These are phyloP conservation scores for Laticauda colubrina DNA, from an alignment of 2,113 vertebrate genomes.

Conservation along the genomic window DNA sequence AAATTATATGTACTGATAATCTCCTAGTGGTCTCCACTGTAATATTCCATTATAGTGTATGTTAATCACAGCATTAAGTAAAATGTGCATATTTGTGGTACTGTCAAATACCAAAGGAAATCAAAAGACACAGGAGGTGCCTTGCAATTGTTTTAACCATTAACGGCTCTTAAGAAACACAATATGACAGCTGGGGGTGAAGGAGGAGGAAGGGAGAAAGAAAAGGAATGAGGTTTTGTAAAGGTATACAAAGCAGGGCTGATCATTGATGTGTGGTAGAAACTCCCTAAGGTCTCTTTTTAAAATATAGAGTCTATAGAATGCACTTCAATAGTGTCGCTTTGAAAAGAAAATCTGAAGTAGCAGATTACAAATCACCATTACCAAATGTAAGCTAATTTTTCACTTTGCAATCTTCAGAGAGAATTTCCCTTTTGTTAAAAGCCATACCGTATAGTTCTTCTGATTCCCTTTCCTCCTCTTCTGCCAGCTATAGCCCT, in stretches of 20 bases:
- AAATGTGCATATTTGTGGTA: conserved; percentile 29
- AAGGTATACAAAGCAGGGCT: conserved; percentile 32
- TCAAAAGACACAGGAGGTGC: conserved; percentile 30
- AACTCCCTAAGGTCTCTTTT: conserved; percentile 49
- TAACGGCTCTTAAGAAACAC: conserved; percentile 54
- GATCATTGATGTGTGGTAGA: conserved; percentile 39
- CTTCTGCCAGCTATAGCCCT: conserved; percentile 18
- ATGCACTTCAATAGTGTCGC: conserved; percentile 57
- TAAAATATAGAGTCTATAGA: conserved; percentile 36
- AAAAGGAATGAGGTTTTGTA: conserved; percentile 34
- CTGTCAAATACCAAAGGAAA: conserved; percentile 39
- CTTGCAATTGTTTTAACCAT: conserved; percentile 59
- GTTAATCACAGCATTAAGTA: conserved; percentile 53
- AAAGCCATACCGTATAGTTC: conserved; percentile 27
- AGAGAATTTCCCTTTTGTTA: conserved; percentile 55
- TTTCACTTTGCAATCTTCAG: conserved; percentile 53
- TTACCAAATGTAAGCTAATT: conserved; percentile 71
- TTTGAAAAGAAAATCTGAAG: conserved; percentile 63
- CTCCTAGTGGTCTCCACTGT: conserved; percentile 54
- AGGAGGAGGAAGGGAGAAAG: not conserved
- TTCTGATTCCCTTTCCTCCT: not conserved
- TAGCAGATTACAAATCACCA: conserved; percentile 10
- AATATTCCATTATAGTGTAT: conserved; percentile 43
- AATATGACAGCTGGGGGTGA: conserved; percentile 46
- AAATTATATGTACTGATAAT: conserved; percentile 55